Conservation (phyloP, 2,888 invertebrate species). For the Nephrocerus scutellatus region DNA sequence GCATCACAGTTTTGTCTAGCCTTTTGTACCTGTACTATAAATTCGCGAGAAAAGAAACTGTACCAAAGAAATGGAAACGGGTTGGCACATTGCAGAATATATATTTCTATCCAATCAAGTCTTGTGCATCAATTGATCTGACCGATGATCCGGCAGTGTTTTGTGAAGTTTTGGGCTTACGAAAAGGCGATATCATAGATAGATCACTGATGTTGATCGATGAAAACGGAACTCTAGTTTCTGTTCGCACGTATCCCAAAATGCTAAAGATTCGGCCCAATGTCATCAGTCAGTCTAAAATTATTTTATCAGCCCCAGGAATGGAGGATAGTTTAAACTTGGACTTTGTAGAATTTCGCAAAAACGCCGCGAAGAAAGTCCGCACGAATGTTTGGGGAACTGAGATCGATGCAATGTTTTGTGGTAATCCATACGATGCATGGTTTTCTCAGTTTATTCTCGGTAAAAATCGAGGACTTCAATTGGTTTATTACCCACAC, state of each 20-base stretch:
- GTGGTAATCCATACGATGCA: constrained; percentile 62
- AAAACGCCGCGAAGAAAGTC: constrained; percentile 29
- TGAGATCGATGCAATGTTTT: constrained; percentile 58
- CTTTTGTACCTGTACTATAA: constrained; percentile 31
- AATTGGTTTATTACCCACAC: constrained; percentile 57
- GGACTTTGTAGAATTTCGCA: constrained; percentile 43
- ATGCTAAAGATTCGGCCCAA: constrained; percentile 33
- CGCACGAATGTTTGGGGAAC: constrained; percentile 54
- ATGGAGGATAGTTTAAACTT: constrained; percentile 50
- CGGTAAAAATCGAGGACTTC: constrained; percentile 49
- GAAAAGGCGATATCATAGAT: constrained; percentile 30
- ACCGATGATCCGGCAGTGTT: constrained; percentile 23
- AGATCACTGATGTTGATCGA: constrained; percentile 41
- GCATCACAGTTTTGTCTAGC: constrained; percentile 28
- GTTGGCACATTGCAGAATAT: constrained; percentile 35
- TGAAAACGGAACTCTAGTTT: constrained; percentile 33
- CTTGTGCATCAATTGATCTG: constrained; percentile 32
- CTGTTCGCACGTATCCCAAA: constrained; percentile 39
- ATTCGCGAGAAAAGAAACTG: constrained; percentile 29
- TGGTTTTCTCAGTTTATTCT: constrained; percentile 59
- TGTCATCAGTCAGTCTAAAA: constrained; percentile 42
- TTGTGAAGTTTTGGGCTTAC: constrained; percentile 37
- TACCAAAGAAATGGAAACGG: constrained; percentile 40
- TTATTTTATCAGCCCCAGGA: constrained; percentile 52
- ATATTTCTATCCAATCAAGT: constrained; percentile 39